Evolutionary conservation across 2,888 invertebrate species (phyloP), one percentile per base, ranked within the genome.

Genomic region (Campaea margaritaria): DNA sequence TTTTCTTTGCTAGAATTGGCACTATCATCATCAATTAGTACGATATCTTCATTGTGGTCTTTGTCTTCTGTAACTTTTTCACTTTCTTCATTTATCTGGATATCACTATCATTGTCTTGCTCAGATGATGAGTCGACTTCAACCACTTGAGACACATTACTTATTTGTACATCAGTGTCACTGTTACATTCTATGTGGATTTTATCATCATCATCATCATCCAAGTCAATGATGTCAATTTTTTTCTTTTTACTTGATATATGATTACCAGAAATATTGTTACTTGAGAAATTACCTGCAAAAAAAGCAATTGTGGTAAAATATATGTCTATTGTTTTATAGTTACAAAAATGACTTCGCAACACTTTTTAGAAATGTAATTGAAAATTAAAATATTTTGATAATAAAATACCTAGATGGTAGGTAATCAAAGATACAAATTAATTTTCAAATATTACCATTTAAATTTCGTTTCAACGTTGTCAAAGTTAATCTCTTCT

Each of bases 401-500:
- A n/a, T n/a, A n/a, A n/a, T n/a, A n/a, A n/a, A n/a, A n/a, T n/a
- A n/a, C n/a, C n/a, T n/a, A 21, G 21, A 3, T 3, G 21, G 21
- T 21, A 21, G 21, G 5, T 21, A 38, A 10, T 12, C n/a, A 38
- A 2, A n/a, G 2, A n/a, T n/a, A 38, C 12, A 38, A 15, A 41
- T 21, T 28, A 34, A 9, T 9, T 34, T 34, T 11, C 2, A 34
- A 34, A 36, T n/a, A 2, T 36, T 58, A 58, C 58, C 58, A 53
- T 44, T 48, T 15, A 58, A 44, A 12, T 53, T 53, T 11, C 27
- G 45, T 9, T 71, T 55, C 47, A 87, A 64, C 14, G 86, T 86
- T n/a, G 79, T 70, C 2, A 64, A 58, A 36, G 77, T 55, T 0
- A 78, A 81, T 64, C 78, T 79, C 70, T 77, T 84, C 50, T 73